phyloP scores from a whole-genome alignment of 2,888 invertebrate genomes.

The Argyresthia goedartella region DNA sequence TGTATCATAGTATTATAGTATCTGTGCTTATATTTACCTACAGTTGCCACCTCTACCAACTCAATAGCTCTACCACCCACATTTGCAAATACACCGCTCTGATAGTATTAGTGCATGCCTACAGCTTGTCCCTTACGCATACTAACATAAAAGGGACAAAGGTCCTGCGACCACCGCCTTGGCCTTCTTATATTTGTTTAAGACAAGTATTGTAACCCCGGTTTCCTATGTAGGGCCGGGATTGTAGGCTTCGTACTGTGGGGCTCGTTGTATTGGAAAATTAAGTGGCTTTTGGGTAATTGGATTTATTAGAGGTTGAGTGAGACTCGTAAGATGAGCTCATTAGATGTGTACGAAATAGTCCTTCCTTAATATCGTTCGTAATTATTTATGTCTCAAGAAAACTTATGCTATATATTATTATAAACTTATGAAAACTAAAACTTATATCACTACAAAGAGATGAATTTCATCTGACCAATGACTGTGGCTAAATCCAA shows the following conservation, averaged over 20 bases:
- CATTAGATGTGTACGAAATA: background rate
- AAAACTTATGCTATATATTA: too few species aligned
- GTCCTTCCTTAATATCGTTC: too few species aligned
- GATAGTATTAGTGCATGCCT: conserved; percentile 38
- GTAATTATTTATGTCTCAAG: too few species aligned
- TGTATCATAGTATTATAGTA: too few species aligned
- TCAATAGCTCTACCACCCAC: conserved; percentile 33
- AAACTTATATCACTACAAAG: too few species aligned
- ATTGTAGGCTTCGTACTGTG: background rate
- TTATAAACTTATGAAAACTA: too few species aligned
- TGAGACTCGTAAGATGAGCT: background rate
- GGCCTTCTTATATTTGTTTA: conserved; percentile 69
- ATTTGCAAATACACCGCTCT: conserved; percentile 59
- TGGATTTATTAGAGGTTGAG: background rate
- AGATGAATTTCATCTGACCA: too few species aligned
- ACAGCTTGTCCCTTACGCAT: conserved; percentile 58
- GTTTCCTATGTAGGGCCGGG: too few species aligned
- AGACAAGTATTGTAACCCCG: conserved; percentile 52
- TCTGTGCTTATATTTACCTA: too few species aligned
- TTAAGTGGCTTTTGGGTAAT: background rate
- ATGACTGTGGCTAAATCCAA: too few species aligned
- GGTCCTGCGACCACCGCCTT: conserved; percentile 49
- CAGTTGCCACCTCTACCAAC: conserved; percentile 12
- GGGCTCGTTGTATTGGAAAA: background rate
- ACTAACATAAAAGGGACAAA: conserved; percentile 53